Evolutionary conservation across 1,140 invertebrate species (phyloP), one percentile per base, ranked within the genome.

Genomic region (Drosophila funebris): DNA sequence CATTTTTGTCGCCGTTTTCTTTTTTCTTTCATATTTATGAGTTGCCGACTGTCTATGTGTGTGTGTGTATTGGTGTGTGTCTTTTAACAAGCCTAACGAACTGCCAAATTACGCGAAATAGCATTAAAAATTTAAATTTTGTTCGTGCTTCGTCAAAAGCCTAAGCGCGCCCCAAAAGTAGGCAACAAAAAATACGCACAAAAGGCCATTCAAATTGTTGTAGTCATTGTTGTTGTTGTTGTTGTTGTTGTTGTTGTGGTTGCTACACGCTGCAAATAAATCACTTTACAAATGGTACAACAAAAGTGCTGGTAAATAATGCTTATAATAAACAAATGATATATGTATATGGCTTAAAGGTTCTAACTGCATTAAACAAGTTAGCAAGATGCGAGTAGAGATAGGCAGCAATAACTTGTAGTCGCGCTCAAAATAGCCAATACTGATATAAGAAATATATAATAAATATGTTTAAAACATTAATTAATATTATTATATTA

Each of bases 101-200:
- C 83, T 87, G 83, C 83, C 83, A 87, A 87, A 87, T 87, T 87
- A 88, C 83, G 78, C 75, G 76, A 78, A 87, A 87, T 82, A 76
- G 79, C 83, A 87, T 87, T 87, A 87, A 87, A 88, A 88, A 88
- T 87, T 87, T 82, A 87, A 88, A 87, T 87, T 83, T 62, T 27
- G 33, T 73, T 73, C 66, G 66, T 81, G 77, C 33, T 43, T 48
- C 73, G 71, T 75, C 74, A 78, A 75, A 71, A 79, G 63, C 68
- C 56, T 52, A 78, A 72, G 77, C 61, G 83, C 78, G n/a, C 13
- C 24, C 79, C 67, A 61, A 63, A 88, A 87, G 83, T 88, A 78
- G 72, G 72, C 71, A 74, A 75, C 75, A 56, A 36, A 63, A 68
- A 39, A 54, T 62, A 44, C 22, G 39, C 58, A 31, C 13, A 36